Conservation (phyloP, 2,113 vertebrate species). For the Phoenicopterus ruber region DNA sequence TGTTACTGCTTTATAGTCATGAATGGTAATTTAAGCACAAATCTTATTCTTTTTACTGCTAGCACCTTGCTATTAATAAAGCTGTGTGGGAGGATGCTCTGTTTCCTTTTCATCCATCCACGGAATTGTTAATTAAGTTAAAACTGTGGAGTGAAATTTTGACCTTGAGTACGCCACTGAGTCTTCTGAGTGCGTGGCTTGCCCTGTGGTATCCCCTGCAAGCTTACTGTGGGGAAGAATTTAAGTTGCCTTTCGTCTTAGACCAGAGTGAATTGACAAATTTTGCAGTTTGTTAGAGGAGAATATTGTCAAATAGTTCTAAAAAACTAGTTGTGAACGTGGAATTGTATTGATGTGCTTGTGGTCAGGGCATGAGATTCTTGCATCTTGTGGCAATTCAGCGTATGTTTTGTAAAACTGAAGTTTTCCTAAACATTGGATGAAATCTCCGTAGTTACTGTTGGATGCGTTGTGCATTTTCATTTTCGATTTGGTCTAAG, state of each 20-base stretch:
- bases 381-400: background rate
- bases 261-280: background rate
- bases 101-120: background rate
- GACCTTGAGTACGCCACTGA: background rate
- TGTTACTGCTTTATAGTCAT: background rate
- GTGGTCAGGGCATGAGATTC: background rate
- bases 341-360: background rate
- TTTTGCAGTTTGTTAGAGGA: background rate
- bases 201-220: background rate
- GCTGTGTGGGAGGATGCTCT: background rate
- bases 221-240: background rate
- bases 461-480: background rate
- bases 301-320: background rate
- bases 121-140: background rate
- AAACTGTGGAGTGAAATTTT: background rate
- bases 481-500: accelerated
- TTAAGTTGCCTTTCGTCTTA: background rate
- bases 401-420: background rate
- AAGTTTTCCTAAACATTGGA: background rate
- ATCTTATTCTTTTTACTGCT: background rate
- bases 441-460: background rate
- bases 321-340: background rate
- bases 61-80: conserved; percentile 31
- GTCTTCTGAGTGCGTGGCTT: accelerated
- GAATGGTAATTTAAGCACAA: background rate